A percentile compares a stretch with the other conserved stretches of the same genome.
Conservation (phyloP, 2,797 vertebrate genomes). For the Ispidina picta region DNA sequence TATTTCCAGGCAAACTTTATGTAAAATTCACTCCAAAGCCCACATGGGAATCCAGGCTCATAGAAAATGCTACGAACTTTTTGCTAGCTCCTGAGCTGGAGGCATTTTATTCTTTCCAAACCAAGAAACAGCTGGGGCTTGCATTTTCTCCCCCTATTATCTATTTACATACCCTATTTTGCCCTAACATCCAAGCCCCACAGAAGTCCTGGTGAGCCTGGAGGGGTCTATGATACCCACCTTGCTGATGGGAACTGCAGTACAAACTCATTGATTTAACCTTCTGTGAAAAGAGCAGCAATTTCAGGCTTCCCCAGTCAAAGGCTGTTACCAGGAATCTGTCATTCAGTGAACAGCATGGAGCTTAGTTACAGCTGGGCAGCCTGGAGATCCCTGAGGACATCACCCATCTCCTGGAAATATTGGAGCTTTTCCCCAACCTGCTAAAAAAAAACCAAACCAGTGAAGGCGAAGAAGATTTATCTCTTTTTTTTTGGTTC, state of each 20-base stretch:
- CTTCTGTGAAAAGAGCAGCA: background rate
- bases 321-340: background rate
- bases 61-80: background rate
- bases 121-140: background rate
- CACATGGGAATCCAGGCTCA: background rate
- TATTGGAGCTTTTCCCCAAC: background rate
- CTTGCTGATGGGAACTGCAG: background rate
- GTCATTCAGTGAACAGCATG: background rate
- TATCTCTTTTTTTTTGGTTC: background rate
- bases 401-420: background rate
- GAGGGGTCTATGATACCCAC: background rate
- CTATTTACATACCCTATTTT: background rate
- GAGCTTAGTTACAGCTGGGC: background rate
- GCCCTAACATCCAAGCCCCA: background rate
- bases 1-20: background rate
- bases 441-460: background rate
- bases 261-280: background rate
- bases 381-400: background rate
- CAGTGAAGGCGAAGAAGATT: fast-evolving
- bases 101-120: constrained; percentile 1
- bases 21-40: constrained; percentile 9
- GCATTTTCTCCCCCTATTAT: background rate
- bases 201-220: background rate
- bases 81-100: constrained; percentile 1
- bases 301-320: background rate